phyloP scores from a whole-genome alignment of 2,113 vertebrate species.

The Thryonomys swinderianus region DNA sequence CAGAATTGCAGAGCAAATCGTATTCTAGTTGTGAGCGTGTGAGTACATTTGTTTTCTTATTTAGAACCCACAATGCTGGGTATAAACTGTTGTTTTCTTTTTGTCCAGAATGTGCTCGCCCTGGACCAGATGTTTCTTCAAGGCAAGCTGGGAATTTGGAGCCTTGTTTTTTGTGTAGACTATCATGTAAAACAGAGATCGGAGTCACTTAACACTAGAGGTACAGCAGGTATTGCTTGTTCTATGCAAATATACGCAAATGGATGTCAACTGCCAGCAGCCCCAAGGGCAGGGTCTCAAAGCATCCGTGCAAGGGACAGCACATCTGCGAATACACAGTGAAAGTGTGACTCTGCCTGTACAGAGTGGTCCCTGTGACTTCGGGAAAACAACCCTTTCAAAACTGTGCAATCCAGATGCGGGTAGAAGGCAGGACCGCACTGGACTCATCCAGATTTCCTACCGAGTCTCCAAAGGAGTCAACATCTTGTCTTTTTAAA shows the following conservation, averaged over 20 bases:
- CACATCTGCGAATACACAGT: conserved; percentile 17
- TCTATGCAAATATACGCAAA: conserved; percentile 51
- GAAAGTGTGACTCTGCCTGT: not conserved
- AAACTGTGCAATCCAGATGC: not conserved
- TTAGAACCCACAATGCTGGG: not conserved
- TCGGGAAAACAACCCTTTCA: not conserved
- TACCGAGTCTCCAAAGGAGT: not conserved
- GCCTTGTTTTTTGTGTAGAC: not conserved
- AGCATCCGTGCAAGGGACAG: not conserved
- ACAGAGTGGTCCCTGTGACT: not conserved
- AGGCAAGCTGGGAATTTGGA: not conserved
- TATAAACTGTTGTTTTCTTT: not conserved
- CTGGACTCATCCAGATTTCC: not conserved
- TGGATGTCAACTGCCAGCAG: not conserved
- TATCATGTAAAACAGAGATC: not conserved
- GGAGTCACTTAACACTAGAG: conserved; percentile 19
- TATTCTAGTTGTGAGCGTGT: not conserved
- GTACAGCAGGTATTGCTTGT: not conserved
- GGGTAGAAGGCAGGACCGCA: not conserved
- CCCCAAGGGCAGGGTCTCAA: conserved; percentile 13
- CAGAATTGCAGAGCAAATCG: not conserved
- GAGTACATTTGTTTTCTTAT: not conserved
- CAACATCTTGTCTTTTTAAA: not conserved
- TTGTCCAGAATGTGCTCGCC: not conserved
- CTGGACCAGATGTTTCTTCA: not conserved